These are phyloP conservation scores for Mormyrops boulengeri DNA, from an alignment of 2,797 vertebrate species.

Conservation along the genomic window DNA sequence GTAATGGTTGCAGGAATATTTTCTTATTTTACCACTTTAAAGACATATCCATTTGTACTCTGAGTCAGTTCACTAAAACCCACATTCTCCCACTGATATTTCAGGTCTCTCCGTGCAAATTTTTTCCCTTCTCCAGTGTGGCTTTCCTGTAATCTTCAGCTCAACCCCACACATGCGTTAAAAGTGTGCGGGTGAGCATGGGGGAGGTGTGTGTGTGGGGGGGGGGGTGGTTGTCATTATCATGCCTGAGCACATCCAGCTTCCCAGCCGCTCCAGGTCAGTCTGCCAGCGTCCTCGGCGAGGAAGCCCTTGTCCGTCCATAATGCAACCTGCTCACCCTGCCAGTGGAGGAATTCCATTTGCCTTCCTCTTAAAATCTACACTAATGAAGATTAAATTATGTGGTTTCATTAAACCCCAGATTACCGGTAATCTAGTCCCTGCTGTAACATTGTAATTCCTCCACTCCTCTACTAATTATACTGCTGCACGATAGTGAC, in stretches of 20 bases:
- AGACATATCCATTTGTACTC: background rate
- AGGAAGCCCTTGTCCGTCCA: slow-evolving; percentile 26
- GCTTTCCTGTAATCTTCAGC: background rate
- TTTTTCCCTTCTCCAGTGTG: background rate
- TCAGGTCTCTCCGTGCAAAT: background rate
- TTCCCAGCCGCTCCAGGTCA: slow-evolving; percentile 15
- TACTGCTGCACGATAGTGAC: background rate
- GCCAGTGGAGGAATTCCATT: slow-evolving; percentile 2
- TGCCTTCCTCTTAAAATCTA: slow-evolving; percentile 4
- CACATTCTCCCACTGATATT: background rate
- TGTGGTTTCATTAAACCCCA: background rate
- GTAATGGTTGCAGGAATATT: background rate
- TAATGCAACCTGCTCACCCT: slow-evolving; percentile 2
- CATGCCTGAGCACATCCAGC: slow-evolving; percentile 18
- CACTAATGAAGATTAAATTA: slow-evolving; percentile 15
- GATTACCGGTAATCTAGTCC: slow-evolving; percentile 3
- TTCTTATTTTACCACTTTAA: background rate
- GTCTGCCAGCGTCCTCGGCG: slow-evolving; percentile 22
- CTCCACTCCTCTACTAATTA: slow-evolving; percentile 5
- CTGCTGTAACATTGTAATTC: background rate
- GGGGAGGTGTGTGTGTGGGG: background rate
- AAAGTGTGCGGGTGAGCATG: background rate
- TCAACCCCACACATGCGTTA: background rate
- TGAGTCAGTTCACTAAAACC: background rate
- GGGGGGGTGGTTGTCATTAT: slow-evolving; percentile 4